A percentile compares a stretch with the other conserved stretches of the same genome.
phyloP scores from a whole-genome alignment of 2,797 vertebrate species.

The Oreonectes daqikongensis region DNA sequence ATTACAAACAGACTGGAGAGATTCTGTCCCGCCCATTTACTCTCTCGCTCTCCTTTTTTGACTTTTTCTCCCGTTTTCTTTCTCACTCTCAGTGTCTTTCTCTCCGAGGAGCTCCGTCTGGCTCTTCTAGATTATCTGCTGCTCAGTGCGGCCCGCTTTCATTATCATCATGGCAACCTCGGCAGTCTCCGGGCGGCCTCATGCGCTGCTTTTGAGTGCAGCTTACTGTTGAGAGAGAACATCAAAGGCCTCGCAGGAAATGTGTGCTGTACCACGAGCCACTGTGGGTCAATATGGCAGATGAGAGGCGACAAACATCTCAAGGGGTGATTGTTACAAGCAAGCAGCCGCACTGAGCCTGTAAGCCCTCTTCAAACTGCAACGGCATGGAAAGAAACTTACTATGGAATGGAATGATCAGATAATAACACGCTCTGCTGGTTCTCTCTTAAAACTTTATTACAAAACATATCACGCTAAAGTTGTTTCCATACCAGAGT shows the following conservation, averaged over 20 bases:
- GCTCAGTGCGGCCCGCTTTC: conserved; percentile 28
- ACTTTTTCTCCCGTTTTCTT: conserved; percentile 5
- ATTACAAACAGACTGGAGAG: conserved; percentile 53
- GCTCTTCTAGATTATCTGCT: conserved; percentile 45
- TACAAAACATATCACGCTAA: background rate
- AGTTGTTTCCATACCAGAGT: background rate
- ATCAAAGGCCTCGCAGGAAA: conserved; percentile 14
- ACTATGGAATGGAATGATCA: background rate
- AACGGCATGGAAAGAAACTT: background rate
- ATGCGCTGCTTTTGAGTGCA: background rate
- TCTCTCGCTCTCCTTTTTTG: background rate
- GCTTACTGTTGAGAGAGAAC: conserved; percentile 11
- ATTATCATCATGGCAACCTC: conserved; percentile 51
- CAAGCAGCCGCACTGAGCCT: conserved; percentile 11
- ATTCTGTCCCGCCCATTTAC: conserved; percentile 26
- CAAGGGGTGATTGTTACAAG: conserved; percentile 20
- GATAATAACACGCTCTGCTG: background rate
- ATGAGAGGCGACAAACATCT: conserved; percentile 22
- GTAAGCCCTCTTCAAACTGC: background rate
- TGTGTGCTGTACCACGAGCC: conserved; percentile 17
- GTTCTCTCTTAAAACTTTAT: background rate
- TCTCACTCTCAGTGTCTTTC: background rate
- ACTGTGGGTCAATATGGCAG: conserved; percentile 21
- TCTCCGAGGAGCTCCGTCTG: conserved; percentile 28
- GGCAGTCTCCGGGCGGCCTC: conserved; percentile 33